Conservation (phyloP, 2,888 invertebrate genomes). For the Muschampia plurimacula region DNA sequence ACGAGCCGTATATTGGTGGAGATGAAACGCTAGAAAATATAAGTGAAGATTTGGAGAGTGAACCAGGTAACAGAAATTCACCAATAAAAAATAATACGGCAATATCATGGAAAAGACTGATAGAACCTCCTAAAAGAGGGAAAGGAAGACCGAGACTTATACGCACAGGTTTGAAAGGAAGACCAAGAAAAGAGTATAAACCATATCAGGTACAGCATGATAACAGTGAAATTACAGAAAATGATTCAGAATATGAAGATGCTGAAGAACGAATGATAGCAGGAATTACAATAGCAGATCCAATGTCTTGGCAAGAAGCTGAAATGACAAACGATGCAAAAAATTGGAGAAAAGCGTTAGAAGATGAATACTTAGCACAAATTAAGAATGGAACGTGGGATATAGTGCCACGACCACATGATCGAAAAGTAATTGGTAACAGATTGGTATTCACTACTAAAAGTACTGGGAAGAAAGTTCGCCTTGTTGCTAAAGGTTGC, state of each 20-base stretch:
- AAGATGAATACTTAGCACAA: constrained; percentile 30
- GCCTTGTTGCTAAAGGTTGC: constrained; percentile 24
- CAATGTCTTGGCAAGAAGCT: background rate
- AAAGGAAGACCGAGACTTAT: constrained; percentile 5
- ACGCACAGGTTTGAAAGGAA: constrained; percentile 4
- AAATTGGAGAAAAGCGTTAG: constrained; percentile 13
- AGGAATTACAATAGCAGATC: background rate
- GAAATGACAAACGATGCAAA: background rate
- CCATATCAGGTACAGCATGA: background rate
- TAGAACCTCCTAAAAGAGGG: background rate
- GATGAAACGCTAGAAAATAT: background rate
- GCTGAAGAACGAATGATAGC: background rate
- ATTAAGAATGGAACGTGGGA: constrained; percentile 33
- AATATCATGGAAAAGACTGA: background rate
- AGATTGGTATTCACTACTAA: constrained; percentile 35
- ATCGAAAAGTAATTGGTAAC: constrained; percentile 31
- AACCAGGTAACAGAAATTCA: background rate
- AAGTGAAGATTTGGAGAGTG: background rate
- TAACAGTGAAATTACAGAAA: background rate
- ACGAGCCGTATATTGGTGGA: background rate
- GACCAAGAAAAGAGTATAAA: background rate
- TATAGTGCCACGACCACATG: constrained; percentile 22
- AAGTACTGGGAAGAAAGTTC: constrained; percentile 31
- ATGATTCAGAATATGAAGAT: constrained; percentile 15
- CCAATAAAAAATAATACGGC: background rate